phyloP scores from a whole-genome alignment of 2,888 invertebrate species.

The Scotopteryx bipunctaria region DNA sequence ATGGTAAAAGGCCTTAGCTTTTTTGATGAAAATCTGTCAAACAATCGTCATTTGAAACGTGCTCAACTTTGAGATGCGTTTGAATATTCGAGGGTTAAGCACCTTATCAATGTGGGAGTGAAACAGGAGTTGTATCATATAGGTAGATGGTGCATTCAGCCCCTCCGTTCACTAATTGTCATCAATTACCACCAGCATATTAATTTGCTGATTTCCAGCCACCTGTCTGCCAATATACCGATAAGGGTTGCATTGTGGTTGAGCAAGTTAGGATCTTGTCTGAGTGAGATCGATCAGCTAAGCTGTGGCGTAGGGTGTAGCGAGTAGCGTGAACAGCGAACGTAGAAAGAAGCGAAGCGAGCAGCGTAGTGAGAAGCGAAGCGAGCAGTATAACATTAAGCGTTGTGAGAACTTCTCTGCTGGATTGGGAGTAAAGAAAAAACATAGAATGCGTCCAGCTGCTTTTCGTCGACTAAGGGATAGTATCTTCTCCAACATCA shows the following conservation, averaged over 20 bases:
- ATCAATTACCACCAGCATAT: slow-evolving; percentile 51
- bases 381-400: too few relatives aligned
- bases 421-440: too few relatives aligned
- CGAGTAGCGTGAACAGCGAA: background rate
- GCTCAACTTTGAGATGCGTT: background rate
- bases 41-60: background rate
- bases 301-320: background rate
- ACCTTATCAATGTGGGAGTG: background rate
- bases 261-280: background rate
- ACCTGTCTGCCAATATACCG: slow-evolving; percentile 31
- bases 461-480: too few relatives aligned
- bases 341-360: too few relatives aligned
- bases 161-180: slow-evolving; percentile 44
- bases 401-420: too few relatives aligned
- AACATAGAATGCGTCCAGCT: too few relatives aligned
- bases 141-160: background rate
- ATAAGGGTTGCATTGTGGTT: slow-evolving; percentile 26
- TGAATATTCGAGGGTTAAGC: too few relatives aligned
- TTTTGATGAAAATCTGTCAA: background rate
- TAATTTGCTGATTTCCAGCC: slow-evolving; percentile 44
- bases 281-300: background rate
- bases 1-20: too few relatives aligned
- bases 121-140: background rate
- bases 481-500: too few relatives aligned
- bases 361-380: too few relatives aligned